Evolutionary conservation across 2,113 vertebrate species (phyloP), one percentile per base, ranked within the genome.

Genomic region (Pongo pygmaeus): DNA sequence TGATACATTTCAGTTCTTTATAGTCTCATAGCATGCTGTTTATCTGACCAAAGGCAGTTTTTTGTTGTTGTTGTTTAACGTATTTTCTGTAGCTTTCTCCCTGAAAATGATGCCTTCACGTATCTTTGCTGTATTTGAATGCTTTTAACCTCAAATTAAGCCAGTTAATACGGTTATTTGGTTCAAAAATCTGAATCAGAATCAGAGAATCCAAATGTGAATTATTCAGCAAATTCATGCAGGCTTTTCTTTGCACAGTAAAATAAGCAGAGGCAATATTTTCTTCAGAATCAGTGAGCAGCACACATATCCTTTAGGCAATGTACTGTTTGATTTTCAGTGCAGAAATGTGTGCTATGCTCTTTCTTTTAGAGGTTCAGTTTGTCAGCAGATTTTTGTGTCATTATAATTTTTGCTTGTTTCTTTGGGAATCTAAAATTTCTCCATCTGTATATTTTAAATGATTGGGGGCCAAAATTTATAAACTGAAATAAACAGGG

Each of bases 321-420:
- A 84, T 16, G 10, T n/a, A 8, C 80, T 80, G 86, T 86, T 90
- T 95, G 81, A 25, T 70, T 78, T 96, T 80, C 0, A 0, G 18
- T 27, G 13, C 79, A 87, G 57, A 93, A 94, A 91, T 18, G 35
- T 64, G 12, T 91, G 55, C 93, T 89, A 50, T 91, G 52, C 16
- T 96, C 43, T 87, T 57, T 40, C 87, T 57, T 91, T 95, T 57
- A 72, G 84, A 88, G 22, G n/a, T 64, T 93, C 11, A 35, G 1
- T 88, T 61, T 89, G 69, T 95, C 85, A 89, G 96, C 77, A 93
- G 35, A 79, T 96, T 95, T 94, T 80, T 77, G 38, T 87, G 22
- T 77, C 61, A 84, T 69, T 97, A 61, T 35, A 69, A 46, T 48
- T 84, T 92, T 92, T 80, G 48, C 40, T 91, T 91, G n/a, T 93